Evolutionary conservation across 2,797 vertebrate species (phyloP).

Genomic region (Epinephelus coioides): DNA sequence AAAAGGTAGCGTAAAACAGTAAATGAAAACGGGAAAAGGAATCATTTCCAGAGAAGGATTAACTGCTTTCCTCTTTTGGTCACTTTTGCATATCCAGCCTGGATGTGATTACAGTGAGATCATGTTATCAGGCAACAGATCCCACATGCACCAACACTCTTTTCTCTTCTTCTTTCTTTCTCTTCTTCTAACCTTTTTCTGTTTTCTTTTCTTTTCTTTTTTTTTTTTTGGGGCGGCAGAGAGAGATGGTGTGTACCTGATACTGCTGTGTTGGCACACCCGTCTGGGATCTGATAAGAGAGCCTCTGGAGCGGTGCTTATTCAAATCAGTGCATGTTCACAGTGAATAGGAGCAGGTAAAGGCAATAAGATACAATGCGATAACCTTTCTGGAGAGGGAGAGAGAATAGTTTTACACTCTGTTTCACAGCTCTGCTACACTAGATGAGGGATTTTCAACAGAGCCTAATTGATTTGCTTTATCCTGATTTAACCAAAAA

Average conservation of each 20-base stretch:
- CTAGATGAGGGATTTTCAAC: constrained; percentile 67
- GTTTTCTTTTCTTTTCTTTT: not conserved
- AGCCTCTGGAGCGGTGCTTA: constrained; percentile 83
- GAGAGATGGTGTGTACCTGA: constrained; percentile 80
- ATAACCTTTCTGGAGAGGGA: constrained; percentile 82
- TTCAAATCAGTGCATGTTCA: constrained; percentile 86
- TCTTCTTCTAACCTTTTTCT: constrained; percentile 32
- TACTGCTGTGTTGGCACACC: constrained; percentile 83
- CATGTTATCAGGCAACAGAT: constrained; percentile 73
- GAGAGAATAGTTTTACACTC: constrained; percentile 76
- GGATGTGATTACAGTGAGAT: constrained; percentile 72
- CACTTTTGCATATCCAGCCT: constrained; percentile 71
- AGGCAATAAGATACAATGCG: constrained; percentile 82
- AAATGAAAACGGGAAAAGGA: constrained; percentile 40
- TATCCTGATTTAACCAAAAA: constrained; percentile 48
- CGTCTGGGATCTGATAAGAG: constrained; percentile 85
- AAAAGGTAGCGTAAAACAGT: constrained; percentile 13
- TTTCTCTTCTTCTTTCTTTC: constrained; percentile 24
- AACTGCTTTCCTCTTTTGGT: constrained; percentile 62
- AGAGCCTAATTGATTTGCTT: constrained; percentile 74
- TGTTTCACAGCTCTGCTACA: constrained; percentile 70
- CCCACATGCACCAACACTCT: constrained; percentile 56
- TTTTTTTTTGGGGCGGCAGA: constrained; percentile 11
- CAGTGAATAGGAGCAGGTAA: constrained; percentile 85
- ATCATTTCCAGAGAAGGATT: constrained; percentile 61